Evolutionary conservation across 2,888 invertebrate species (phyloP).

Genomic region (Euphydryas editha): DNA sequence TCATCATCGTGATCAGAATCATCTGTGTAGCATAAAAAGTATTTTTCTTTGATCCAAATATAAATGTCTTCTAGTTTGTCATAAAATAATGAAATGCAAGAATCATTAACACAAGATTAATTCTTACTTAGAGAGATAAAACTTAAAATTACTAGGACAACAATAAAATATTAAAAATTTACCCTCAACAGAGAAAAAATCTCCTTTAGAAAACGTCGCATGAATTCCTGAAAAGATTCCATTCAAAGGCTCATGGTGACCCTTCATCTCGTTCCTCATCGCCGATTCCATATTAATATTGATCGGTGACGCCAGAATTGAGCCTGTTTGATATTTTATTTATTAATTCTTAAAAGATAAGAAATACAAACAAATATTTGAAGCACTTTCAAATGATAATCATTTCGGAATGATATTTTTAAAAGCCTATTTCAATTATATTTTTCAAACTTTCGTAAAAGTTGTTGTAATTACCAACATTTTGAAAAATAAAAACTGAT

Average conservation of each 20-base stretch:
- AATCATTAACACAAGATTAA: not conserved
- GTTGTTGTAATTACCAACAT: no score
- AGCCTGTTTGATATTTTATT: constrained; percentile 38
- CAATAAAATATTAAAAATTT: not conserved
- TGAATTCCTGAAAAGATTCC: constrained; percentile 50
- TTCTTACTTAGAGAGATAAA: not conserved
- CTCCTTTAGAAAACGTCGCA: constrained; percentile 51
- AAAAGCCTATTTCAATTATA: no score
- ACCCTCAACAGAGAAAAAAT: constrained; percentile 52
- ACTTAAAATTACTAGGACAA: not conserved
- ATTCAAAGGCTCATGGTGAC: constrained; percentile 11
- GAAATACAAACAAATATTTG: no score
- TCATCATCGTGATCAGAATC: no score
- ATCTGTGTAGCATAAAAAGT: no score
- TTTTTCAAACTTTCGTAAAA: no score
- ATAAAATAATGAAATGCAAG: no score
- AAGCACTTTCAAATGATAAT: no score
- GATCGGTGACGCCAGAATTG: constrained; percentile 48
- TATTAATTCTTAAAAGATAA: not conserved
- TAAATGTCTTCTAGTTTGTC: no score
- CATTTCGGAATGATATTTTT: no score
- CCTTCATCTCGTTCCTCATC: constrained; percentile 41
- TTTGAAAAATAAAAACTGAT: no score
- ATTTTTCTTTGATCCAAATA: no score
- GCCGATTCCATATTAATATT: constrained; percentile 19